A percentile compares a stretch with the other conserved stretches of the same genome.
Conservation (phyloP, 2,113 vertebrate genomes). For the Aepyceros melampus region DNA sequence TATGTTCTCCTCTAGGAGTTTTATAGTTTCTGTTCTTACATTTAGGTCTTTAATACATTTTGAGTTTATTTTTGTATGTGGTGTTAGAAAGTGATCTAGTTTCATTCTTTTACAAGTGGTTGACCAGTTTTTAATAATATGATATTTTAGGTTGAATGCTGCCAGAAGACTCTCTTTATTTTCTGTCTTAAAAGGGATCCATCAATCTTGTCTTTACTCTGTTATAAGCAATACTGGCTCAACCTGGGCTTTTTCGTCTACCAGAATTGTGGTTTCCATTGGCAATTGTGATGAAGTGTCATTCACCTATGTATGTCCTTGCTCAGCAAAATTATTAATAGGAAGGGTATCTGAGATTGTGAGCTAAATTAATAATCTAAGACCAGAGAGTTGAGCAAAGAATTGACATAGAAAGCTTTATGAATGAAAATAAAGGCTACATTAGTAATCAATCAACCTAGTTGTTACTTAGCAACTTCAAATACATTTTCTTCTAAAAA, state of each 20-base stretch:
- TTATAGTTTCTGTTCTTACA: too few species aligned
- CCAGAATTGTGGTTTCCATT: neutral
- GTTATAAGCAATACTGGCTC: neutral
- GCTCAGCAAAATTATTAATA: neutral
- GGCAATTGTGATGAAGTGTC: neutral
- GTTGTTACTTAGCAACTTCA: neutral
- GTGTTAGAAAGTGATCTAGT: too few species aligned
- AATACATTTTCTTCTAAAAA: neutral
- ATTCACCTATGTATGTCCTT: neutral
- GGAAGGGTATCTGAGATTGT: neutral
- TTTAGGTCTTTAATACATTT: too few species aligned
- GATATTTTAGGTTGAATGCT: neutral
- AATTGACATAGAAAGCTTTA: neutral
- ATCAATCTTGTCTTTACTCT: neutral
- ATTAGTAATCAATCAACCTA: neutral
- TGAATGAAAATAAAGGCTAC: neutral
- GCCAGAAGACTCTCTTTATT: neutral
- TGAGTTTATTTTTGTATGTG: too few species aligned
- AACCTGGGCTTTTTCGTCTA: neutral
- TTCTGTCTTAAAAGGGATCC: neutral
- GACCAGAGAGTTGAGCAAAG: neutral
- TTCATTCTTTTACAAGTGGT: too few species aligned
- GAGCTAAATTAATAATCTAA: neutral
- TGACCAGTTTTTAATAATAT: too few species aligned
- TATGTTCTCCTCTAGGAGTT: too few species aligned